phyloP scores from a whole-genome alignment of 1,140 invertebrate genomes.

The Brachionus rotundiformis region DNA sequence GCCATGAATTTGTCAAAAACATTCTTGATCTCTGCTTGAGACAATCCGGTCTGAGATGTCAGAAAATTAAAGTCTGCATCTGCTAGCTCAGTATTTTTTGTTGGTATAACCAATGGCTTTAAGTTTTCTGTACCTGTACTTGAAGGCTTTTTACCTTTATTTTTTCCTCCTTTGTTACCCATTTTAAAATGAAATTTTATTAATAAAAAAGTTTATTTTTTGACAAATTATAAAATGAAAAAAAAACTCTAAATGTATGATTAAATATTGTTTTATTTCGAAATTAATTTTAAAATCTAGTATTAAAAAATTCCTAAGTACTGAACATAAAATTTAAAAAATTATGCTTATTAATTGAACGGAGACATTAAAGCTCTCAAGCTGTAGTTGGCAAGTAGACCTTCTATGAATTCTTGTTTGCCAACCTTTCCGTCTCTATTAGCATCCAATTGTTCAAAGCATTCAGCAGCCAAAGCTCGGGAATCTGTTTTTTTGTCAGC shows the following conservation, averaged over 20 bases:
- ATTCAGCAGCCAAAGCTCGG: neutral
- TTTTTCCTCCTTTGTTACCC: too few species aligned
- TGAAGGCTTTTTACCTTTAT: too few species aligned
- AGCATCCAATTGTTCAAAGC: slow-evolving; percentile 1
- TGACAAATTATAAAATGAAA: neutral
- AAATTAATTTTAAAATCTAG: neutral
- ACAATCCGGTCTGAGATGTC: neutral
- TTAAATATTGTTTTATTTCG: neutral
- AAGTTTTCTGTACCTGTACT: too few species aligned
- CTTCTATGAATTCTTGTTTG: slow-evolving; percentile 42
- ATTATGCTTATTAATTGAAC: slow-evolving; percentile 30
- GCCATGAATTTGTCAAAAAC: neutral
- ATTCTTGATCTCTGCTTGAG: neutral
- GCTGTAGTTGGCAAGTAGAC: slow-evolving; percentile 3
- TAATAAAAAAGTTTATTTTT: neutral
- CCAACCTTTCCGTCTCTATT: slow-evolving; percentile 9
- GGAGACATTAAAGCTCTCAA: slow-evolving; percentile 49
- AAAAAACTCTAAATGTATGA: neutral
- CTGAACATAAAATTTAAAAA: neutral
- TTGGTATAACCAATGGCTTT: too few species aligned
- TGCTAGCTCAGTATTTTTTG: too few species aligned
- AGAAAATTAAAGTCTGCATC: neutral
- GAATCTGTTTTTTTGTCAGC: slow-evolving; percentile 3
- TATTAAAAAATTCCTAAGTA: neutral
- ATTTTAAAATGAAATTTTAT: neutral